phyloP scores from a whole-genome alignment of 2,113 vertebrate genomes.

The Capricornis sumatraensis region DNA sequence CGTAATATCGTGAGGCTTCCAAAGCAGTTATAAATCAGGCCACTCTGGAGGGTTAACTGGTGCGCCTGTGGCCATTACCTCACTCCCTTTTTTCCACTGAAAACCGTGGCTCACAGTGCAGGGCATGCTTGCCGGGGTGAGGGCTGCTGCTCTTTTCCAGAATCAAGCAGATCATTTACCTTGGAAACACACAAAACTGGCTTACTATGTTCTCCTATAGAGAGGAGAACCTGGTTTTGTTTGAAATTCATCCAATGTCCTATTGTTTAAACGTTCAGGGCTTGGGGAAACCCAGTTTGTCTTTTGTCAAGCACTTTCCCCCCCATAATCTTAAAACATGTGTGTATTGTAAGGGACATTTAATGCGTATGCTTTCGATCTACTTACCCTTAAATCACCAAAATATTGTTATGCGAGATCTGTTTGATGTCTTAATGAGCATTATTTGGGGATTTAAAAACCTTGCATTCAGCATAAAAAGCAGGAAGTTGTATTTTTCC shows the following conservation, averaged over 20 bases:
- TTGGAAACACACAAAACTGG: not conserved
- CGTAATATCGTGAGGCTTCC: not conserved
- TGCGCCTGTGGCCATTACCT: not conserved
- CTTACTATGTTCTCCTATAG: not conserved
- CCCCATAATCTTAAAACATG: conserved; percentile 30
- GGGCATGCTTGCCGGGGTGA: not conserved
- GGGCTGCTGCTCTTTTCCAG: not conserved
- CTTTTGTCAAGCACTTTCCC: not conserved
- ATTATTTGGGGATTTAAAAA: conserved; percentile 62
- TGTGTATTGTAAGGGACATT: conserved; percentile 51
- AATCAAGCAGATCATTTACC: not conserved
- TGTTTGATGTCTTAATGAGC: conserved; percentile 60
- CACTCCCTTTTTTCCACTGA: not conserved
- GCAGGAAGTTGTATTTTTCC: conserved; percentile 45
- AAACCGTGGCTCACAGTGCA: not conserved
- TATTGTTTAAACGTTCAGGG: conserved; percentile 21
- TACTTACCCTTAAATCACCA: conserved; percentile 57
- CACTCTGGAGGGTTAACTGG: not conserved
- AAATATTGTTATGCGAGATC: conserved; percentile 60
- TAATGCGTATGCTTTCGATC: conserved; percentile 62
- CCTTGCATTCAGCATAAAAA: conserved; percentile 17
- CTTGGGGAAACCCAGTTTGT: not conserved
- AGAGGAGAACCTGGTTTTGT: not conserved
- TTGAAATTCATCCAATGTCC: not conserved
- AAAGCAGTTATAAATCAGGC: conserved; percentile 34